Conservation (phyloP, 1,140 invertebrate genomes). For the Drosophila bocki region DNA sequence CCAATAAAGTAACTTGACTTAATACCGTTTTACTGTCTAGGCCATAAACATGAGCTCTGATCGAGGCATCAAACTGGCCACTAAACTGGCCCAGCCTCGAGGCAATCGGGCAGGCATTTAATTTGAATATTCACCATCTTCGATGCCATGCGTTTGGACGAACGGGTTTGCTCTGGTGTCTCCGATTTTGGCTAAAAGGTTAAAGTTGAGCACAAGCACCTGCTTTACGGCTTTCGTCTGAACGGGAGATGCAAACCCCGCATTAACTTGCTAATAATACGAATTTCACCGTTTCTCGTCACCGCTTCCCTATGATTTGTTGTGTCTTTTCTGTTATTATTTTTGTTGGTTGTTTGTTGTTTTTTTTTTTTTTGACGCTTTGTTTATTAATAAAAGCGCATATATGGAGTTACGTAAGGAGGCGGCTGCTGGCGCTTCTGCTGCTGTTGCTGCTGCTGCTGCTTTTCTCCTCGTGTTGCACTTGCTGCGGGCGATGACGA, state of each 20-base stretch:
- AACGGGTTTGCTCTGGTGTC: slow-evolving; percentile 56
- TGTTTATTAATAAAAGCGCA: slow-evolving; percentile 75
- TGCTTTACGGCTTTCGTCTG: slow-evolving; percentile 42
- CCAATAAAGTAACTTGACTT: slow-evolving; percentile 61
- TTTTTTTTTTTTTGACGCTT: slow-evolving; percentile 45
- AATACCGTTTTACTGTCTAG: slow-evolving; percentile 69
- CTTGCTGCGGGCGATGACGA: slow-evolving; percentile 41
- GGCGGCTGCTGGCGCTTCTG: slow-evolving; percentile 53
- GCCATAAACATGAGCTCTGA: slow-evolving; percentile 62
- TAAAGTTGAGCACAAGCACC: slow-evolving; percentile 60
- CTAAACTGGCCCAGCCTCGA: slow-evolving; percentile 66
- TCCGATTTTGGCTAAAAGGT: slow-evolving; percentile 63
- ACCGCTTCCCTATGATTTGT: slow-evolving; percentile 33
- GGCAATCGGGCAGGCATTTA: slow-evolving; percentile 53
- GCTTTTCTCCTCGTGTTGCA: slow-evolving; percentile 60
- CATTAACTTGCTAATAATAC: slow-evolving; percentile 58
- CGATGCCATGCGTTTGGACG: slow-evolving; percentile 35
- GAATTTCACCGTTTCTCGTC: slow-evolving; percentile 48
- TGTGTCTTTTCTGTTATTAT: slow-evolving; percentile 19
- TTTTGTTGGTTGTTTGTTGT: slow-evolving; percentile 11
- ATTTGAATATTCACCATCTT: slow-evolving; percentile 58
- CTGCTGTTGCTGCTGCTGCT: slow-evolving; percentile 49
- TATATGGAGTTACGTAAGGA: slow-evolving; percentile 67
- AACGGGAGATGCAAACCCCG: slow-evolving; percentile 29
- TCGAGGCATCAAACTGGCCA: slow-evolving; percentile 43